Evolutionary conservation across 2,888 invertebrate species (phyloP).

Genomic region (Oscheius onirici): DNA sequence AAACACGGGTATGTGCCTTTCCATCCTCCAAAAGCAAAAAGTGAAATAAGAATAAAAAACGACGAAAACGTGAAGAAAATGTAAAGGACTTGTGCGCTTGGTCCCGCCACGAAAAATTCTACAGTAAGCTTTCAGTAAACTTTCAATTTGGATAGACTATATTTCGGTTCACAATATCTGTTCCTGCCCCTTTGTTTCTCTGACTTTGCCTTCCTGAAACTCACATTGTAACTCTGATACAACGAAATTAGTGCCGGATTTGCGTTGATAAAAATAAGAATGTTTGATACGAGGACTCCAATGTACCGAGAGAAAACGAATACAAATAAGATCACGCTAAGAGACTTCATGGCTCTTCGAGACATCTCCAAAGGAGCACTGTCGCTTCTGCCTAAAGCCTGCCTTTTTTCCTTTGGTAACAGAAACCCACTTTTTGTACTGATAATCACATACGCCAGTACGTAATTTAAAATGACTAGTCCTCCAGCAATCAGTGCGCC

Average conservation of each 20-base stretch:
- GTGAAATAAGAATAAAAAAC: too few species aligned
- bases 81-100: too few species aligned
- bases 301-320: constrained; percentile 33
- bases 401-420: neutral
- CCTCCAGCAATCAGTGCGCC: constrained; percentile 29
- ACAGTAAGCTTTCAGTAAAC: too few species aligned
- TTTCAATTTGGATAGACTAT: too few species aligned
- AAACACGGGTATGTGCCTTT: neutral
- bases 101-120: too few species aligned
- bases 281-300: constrained; percentile 19
- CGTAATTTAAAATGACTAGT: constrained; percentile 25
- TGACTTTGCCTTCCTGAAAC: neutral
- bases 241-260: constrained; percentile 22
- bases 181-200: neutral
- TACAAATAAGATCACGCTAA: constrained; percentile 27
- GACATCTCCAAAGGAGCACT: constrained; percentile 20
- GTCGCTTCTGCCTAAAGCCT: constrained; percentile 5
- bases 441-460: constrained; percentile 7
- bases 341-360: constrained; percentile 16
- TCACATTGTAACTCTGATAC: constrained; percentile 33
- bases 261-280: constrained; percentile 14
- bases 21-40: too few species aligned
- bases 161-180: neutral
- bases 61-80: too few species aligned
- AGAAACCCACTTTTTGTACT: constrained; percentile 22